A percentile compares a stretch with the other conserved stretches of the same genome.
phyloP scores from a whole-genome alignment of 2,113 vertebrate genomes.

The Heterocephalus glaber region DNA sequence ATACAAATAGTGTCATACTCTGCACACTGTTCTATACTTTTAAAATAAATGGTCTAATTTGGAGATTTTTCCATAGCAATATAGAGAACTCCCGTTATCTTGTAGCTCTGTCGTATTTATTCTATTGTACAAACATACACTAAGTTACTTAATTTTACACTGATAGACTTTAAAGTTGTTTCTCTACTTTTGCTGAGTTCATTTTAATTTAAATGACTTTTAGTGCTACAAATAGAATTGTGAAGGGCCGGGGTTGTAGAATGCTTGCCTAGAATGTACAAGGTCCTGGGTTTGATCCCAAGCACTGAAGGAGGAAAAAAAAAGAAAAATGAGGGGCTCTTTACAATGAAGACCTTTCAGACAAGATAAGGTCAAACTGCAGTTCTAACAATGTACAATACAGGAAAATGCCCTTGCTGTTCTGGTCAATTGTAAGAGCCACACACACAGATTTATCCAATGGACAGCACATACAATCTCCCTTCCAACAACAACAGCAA shows the following conservation, averaged over 20 bases:
- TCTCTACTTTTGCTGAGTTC: conserved; percentile 19
- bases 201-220: conserved; percentile 48
- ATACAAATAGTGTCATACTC: background rate
- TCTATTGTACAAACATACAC: background rate
- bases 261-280: background rate
- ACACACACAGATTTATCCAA: background rate
- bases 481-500: background rate
- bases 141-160: conserved; percentile 26
- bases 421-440: background rate
- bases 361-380: background rate
- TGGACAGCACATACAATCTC: background rate
- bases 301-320: background rate
- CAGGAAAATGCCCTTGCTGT: background rate
- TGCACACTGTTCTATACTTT: background rate
- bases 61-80: conserved; percentile 2
- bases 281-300: background rate
- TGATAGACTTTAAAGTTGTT: background rate
- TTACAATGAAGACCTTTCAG: background rate
- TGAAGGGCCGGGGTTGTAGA: background rate
- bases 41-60: background rate
- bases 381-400: background rate
- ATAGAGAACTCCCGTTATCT: background rate
- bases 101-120: conserved; percentile 10
- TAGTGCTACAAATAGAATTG: background rate
- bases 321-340: background rate